Base-by-base conservation (phyloP, 2,888 invertebrate species). In the Keiferia lycopersicella region DNA sequence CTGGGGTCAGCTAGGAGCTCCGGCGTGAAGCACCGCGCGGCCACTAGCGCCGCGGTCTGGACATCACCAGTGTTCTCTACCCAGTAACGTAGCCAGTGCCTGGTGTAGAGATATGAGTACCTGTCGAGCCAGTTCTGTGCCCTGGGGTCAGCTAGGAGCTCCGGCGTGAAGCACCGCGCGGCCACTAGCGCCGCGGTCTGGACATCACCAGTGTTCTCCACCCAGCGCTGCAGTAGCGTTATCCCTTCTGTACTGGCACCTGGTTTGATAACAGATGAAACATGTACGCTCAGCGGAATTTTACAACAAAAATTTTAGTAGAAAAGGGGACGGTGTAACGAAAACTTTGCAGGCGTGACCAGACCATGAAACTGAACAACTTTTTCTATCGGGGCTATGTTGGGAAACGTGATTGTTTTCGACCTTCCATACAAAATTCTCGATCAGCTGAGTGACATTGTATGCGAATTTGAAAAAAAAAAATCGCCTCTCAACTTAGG, bases 41-140 rank as follows among this genome's bases (percentile, higher is more conserved):
- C 95, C 72, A 98, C 93, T 70, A 98, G 89, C 74, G 96, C 95
- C 18, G 96, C 97, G 26, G 98, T 97, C 90, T 99, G 98, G 67
- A 99, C 95, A 91, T 99, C 98, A 11, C 96, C 96, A 0, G 96
- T 95, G 39, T 92, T 84, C 88, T 99, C 98, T 73, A 98, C 92
- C 88, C 97, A 98, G 26, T n/a, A n/a, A n/a, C 26, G 26, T 26
- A n/a, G n/a, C n/a, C n/a, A n/a, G n/a, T n/a, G n/a, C n/a, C n/a
- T n/a, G n/a, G n/a, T n/a, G n/a, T n/a, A 26, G 26, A 26, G 26
- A 26, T 26, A 26, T 26, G 6, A 26, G 3, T n/a, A 94, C 94
- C 94, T 94, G 71, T 92, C 88, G 57, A 96, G 94, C 96, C 96
- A 96, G 79, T 80, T 92, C 82, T 93, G 93, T 62, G 94, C 93